Evolutionary conservation across 2,888 invertebrate species (phyloP).

Genomic region (Cyrtodaria siliqua): DNA sequence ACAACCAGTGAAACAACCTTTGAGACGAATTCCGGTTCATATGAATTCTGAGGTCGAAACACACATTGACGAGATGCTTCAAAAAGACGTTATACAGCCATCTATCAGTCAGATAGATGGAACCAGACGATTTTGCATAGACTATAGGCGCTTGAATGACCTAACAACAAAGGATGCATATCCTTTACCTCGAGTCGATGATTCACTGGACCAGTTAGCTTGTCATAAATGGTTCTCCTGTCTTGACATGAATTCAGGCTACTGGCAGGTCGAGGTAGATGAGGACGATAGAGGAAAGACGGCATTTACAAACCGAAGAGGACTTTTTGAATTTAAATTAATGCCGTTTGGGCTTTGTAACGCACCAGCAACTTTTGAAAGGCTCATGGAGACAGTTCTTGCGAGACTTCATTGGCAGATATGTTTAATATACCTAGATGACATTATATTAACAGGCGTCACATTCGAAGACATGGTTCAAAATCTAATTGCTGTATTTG

Average conservation of each 20-base stretch:
- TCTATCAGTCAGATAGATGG: constrained; percentile 46
- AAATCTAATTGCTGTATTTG: constrained; percentile 22
- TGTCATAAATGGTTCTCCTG: constrained; percentile 42
- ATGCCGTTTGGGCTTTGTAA: constrained; percentile 69
- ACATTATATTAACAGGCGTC: constrained; percentile 30
- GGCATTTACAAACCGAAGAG: constrained; percentile 57
- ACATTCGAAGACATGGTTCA: constrained; percentile 28
- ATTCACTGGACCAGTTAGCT: constrained; percentile 51
- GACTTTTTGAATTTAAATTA: constrained; percentile 52
- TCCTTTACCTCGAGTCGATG: constrained; percentile 49
- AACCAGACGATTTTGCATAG: constrained; percentile 34
- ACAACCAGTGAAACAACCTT: constrained; percentile 47
- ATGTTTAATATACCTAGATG: constrained; percentile 54
- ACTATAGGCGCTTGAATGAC: constrained; percentile 33
- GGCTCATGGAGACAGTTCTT: constrained; percentile 64
- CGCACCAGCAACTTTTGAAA: constrained; percentile 63
- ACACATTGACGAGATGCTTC: constrained; percentile 44
- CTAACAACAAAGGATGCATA: constrained; percentile 31
- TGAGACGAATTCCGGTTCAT: constrained; percentile 30
- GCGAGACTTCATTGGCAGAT: constrained; percentile 43
- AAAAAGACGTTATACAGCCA: constrained; percentile 40
- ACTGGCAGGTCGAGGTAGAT: constrained; percentile 67
- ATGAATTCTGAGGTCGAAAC: constrained; percentile 23
- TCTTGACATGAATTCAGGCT: constrained; percentile 46
- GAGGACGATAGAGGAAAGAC: constrained; percentile 60